Evolutionary conservation across 2,888 invertebrate species (phyloP).

Genomic region (Melanchra persicariae): DNA sequence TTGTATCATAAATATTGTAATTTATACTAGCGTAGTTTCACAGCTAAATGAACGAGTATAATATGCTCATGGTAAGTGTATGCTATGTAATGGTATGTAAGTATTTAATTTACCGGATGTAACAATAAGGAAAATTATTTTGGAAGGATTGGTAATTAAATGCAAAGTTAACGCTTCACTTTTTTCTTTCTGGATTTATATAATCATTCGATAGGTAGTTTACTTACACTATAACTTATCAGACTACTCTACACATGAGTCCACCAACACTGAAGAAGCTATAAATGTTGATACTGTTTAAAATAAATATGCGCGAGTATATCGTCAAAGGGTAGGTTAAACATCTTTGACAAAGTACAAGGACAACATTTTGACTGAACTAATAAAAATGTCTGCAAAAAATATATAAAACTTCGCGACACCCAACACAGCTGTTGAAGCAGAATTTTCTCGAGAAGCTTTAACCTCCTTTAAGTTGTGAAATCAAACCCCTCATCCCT

Average conservation of each 20-base stretch:
- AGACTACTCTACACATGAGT: not conserved
- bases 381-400: not conserved
- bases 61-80: slow-evolving; percentile 52
- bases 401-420: not conserved
- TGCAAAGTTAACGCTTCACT: too few species aligned
- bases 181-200: not conserved
- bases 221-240: too few species aligned
- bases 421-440: slow-evolving; percentile 13
- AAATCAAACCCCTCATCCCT: slow-evolving; percentile 35
- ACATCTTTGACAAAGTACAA: not conserved
- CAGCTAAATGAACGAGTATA: slow-evolving; percentile 49
- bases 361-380: not conserved
- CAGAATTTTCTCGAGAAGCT: slow-evolving; percentile 4
- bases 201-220: too few species aligned
- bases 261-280: not conserved
- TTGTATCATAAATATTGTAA: slow-evolving; percentile 49
- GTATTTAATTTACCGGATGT: slow-evolving; percentile 32
- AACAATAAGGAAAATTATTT: slow-evolving; percentile 20
- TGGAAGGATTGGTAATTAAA: not conserved
- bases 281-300: not conserved
- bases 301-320: not conserved
- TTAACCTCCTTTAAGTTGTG: not conserved
- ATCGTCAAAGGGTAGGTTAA: not conserved
- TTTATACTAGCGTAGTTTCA: slow-evolving; percentile 58
- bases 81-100: slow-evolving; percentile 47